These are phyloP conservation scores for Mormyrops boulengeri DNA, from an alignment of 2,797 vertebrate species.

Conservation along the genomic window DNA sequence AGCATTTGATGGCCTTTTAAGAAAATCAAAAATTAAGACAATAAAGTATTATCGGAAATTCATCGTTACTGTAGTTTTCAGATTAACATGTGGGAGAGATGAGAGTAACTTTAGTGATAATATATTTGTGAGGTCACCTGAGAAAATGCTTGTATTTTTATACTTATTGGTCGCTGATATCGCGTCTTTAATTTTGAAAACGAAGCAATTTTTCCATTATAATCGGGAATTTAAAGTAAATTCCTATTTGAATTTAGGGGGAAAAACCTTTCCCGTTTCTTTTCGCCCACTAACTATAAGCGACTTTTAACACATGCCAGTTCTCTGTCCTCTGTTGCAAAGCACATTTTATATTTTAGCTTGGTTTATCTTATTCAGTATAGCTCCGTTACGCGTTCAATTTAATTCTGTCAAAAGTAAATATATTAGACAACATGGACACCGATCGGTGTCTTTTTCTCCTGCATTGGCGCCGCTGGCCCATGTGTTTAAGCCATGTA, in stretches of 20 bases:
- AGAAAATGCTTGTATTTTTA: neutral
- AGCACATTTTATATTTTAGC: neutral
- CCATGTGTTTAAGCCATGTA: neutral
- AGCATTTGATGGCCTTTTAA: neutral
- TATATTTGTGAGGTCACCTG: neutral
- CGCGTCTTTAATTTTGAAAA: neutral
- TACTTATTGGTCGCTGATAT: neutral
- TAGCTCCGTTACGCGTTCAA: neutral
- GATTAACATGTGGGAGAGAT: neutral
- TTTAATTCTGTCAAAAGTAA: neutral
- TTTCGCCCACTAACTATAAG: neutral
- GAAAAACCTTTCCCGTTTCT: neutral
- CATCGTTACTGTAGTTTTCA: neutral
- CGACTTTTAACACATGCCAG: neutral
- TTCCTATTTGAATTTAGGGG: neutral
- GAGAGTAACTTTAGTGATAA: neutral
- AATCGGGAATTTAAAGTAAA: neutral
- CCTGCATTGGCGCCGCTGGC: neutral
- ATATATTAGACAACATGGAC: neutral
- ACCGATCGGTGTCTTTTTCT: neutral
- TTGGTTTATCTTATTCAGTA: neutral
- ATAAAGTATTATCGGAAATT: neutral
- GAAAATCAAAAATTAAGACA: neutral
- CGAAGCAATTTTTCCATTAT: neutral
- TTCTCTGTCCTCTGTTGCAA: neutral